A percentile compares a stretch with the other conserved stretches of the same genome.
Conservation (phyloP, 1,140 invertebrate genomes). For the Amyelois transitella region DNA sequence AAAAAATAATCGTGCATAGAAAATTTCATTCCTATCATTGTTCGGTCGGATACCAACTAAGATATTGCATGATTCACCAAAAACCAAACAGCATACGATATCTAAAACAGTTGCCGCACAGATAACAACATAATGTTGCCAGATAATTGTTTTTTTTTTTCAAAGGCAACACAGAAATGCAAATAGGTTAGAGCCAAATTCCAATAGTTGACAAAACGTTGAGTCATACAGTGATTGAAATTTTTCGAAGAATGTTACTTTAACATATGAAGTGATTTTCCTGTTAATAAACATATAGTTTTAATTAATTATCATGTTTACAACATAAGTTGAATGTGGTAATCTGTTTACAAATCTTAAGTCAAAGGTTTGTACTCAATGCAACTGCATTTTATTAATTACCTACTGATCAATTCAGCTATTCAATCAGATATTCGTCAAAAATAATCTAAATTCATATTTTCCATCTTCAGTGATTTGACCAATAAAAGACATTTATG, state of each 20-base stretch:
- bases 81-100: background rate
- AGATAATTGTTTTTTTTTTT: background rate
- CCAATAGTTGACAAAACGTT: background rate
- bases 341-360: background rate
- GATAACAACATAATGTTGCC: background rate
- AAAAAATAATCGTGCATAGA: no score
- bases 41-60: background rate
- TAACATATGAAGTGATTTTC: background rate
- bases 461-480: no score
- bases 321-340: background rate
- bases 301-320: background rate
- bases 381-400: no score
- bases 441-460: no score
- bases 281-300: background rate
- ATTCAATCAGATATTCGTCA: no score
- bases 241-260: background rate
- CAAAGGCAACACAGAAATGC: background rate
- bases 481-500: no score
- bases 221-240: background rate
- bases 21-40: no score
- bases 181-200: background rate
- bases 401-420: no score
- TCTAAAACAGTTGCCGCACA: background rate
- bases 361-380: no score
- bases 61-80: background rate